These are phyloP conservation scores for Peromyscus eremicus DNA, from an alignment of 2,797 vertebrate species.

Conservation along the genomic window DNA sequence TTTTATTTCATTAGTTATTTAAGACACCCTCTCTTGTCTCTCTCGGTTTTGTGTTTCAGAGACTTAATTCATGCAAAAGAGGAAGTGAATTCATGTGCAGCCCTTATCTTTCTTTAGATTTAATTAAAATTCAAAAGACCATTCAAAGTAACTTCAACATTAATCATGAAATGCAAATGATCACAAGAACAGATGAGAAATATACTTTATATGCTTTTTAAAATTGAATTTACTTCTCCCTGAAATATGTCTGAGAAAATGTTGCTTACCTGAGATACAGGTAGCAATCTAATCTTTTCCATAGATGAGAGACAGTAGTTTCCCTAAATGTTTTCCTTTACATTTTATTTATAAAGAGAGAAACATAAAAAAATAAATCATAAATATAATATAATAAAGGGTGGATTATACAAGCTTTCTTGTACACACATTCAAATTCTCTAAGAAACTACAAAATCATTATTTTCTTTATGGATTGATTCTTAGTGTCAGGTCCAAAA, in stretches of 20 bases:
- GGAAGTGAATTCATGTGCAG: not conserved
- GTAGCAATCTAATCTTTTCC: not conserved
- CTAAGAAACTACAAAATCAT: not conserved
- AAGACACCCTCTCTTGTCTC: not conserved
- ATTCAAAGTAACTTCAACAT: constrained; percentile 11
- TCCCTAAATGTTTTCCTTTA: not conserved
- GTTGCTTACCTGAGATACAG: not conserved
- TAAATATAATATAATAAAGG: not conserved
- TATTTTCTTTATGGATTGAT: not conserved
- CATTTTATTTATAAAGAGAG: constrained; percentile 45
- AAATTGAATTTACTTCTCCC: not conserved
- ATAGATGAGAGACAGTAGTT: not conserved
- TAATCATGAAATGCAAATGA: constrained; percentile 16
- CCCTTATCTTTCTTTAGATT: not conserved
- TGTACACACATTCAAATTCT: not conserved
- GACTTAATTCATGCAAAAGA: not conserved
- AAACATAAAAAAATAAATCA: not conserved
- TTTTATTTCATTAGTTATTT: constrained; percentile 29
- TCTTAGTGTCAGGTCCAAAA: not conserved
- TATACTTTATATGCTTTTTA: not conserved
- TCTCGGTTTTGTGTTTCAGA: not conserved
- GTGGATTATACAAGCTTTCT: not conserved
- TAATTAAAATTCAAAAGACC: constrained; percentile 26
- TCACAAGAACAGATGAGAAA: not conserved
- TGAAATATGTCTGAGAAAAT: not conserved